Percentiles rank a stretch among this genome's conserved stretches.
phyloP scores from a whole-genome alignment of 2,113 vertebrate genomes.

The Corythornis vintsioides region DNA sequence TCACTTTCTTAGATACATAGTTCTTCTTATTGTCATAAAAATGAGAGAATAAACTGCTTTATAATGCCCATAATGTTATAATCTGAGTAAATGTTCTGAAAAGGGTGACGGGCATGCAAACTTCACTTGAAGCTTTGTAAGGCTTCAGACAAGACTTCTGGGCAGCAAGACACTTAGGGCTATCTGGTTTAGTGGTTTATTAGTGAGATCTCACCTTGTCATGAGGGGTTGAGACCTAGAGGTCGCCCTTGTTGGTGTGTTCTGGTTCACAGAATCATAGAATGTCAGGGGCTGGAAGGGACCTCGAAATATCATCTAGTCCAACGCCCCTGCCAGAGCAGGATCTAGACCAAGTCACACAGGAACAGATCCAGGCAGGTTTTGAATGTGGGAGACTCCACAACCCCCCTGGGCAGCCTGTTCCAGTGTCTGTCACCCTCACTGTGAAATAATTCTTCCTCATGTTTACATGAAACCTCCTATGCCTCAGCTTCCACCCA shows the following conservation, averaged over 20 bases:
- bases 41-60: not conserved
- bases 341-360: too few species aligned
- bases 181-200: accelerated
- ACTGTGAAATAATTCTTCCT: too few species aligned
- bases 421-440: too few species aligned
- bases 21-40: not conserved
- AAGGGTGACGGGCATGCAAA: accelerated
- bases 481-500: too few species aligned
- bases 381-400: too few species aligned
- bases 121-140: not conserved
- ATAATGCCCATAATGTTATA: not conserved
- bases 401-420: too few species aligned
- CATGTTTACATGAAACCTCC: too few species aligned
- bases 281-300: too few species aligned
- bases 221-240: accelerated
- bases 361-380: too few species aligned
- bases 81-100: not conserved
- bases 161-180: not conserved
- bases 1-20: not conserved
- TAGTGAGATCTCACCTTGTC: not conserved
- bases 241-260: accelerated
- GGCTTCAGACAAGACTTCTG: not conserved
- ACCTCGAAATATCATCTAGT: too few species aligned
- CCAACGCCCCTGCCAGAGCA: too few species aligned
- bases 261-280: not conserved